Percentiles rank a stretch among this genome's conserved stretches.
Evolutionary conservation across 2,797 vertebrate genomes (phyloP).

Genomic region (Chaenodraco wilsoni): DNA sequence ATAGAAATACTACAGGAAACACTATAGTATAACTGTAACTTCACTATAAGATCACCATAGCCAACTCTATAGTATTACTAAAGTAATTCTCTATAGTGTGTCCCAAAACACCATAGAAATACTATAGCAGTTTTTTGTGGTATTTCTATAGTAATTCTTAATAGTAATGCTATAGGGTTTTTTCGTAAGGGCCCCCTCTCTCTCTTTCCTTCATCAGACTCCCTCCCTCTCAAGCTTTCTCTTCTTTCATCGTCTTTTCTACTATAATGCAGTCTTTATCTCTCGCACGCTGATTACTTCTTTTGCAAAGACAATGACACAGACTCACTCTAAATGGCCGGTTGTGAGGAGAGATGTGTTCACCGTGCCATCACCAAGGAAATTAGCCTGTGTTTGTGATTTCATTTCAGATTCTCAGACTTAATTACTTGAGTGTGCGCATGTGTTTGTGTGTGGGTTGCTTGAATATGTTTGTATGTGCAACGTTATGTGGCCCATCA

Average conservation of each 20-base stretch:
- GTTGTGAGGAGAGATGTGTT: constrained; percentile 49
- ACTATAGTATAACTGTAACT: too few species aligned
- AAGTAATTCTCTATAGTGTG: too few species aligned
- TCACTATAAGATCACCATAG: too few species aligned
- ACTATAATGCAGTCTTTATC: constrained; percentile 65
- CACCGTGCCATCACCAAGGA: constrained; percentile 45
- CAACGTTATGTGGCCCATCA: neutral
- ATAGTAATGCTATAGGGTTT: too few species aligned
- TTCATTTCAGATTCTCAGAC: constrained; percentile 72
- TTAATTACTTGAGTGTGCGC: constrained; percentile 52
- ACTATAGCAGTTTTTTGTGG: too few species aligned
- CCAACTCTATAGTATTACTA: too few species aligned
- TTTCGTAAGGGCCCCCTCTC: constrained; percentile 13
- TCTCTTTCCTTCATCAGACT: constrained; percentile 15
- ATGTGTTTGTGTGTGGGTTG: neutral
- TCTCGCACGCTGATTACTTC: constrained; percentile 57
- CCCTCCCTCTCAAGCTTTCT: constrained; percentile 26
- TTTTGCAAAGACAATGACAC: constrained; percentile 67
- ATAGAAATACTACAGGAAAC: too few species aligned
- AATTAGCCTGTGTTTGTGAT: constrained; percentile 71
- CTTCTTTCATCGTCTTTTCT: constrained; percentile 31
- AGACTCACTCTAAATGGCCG: constrained; percentile 46
- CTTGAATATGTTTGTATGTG: constrained; percentile 15
- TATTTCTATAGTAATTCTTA: too few species aligned
- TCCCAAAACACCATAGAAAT: too few species aligned